Percentiles rank a stretch among this genome's conserved stretches.
phyloP scores from a whole-genome alignment of 2,797 vertebrate species.

The Centropyge bicolor region DNA sequence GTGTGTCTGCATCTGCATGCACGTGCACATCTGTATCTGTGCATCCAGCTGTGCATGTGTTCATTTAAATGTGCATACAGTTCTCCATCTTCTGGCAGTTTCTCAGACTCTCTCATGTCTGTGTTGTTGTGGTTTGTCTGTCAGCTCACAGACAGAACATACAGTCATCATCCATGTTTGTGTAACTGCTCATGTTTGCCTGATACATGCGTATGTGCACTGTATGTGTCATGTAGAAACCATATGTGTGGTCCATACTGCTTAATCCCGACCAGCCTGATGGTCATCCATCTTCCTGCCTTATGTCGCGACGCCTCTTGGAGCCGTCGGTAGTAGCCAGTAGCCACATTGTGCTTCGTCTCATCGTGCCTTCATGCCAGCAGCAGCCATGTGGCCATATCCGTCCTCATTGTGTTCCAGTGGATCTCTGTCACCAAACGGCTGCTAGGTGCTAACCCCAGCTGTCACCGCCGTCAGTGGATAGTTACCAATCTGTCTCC shows the following conservation, averaged over 20 bases:
- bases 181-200: constrained; percentile 41
- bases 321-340: constrained; percentile 57
- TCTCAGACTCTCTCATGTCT: constrained; percentile 11
- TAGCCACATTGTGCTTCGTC: constrained; percentile 59
- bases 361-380: constrained; percentile 60
- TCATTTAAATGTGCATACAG: constrained; percentile 9
- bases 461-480: constrained; percentile 70
- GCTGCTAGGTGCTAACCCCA: constrained; percentile 74
- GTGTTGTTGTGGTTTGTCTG: constrained; percentile 36
- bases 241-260: constrained; percentile 63
- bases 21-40: background rate
- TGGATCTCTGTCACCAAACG: constrained; percentile 68
- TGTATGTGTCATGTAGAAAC: constrained; percentile 44
- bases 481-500: constrained; percentile 74
- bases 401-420: constrained; percentile 65
- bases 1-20: background rate
- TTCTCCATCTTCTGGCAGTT: constrained; percentile 8
- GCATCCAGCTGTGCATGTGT: background rate
- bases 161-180: constrained; percentile 14
- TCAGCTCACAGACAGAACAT: constrained; percentile 18
- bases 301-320: constrained; percentile 64
- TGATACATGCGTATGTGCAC: constrained; percentile 44
- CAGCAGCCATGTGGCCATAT: constrained; percentile 70
- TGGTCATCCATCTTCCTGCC: constrained; percentile 60
- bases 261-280: constrained; percentile 57